Conservation (phyloP, 2,888 invertebrate species). For the Encarsia formosa region DNA sequence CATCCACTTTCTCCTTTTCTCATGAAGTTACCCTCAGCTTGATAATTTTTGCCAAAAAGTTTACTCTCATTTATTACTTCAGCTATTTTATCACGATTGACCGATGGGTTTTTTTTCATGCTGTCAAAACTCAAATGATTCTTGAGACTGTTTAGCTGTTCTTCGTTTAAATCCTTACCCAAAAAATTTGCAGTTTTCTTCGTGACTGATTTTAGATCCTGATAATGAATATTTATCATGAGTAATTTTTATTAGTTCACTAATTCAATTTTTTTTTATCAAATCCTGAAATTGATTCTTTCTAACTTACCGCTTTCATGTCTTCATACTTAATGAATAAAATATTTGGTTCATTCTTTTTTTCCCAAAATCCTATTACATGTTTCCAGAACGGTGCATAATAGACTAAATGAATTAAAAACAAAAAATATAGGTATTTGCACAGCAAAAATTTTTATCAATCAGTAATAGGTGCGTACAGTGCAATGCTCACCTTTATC, state of each 20-base stretch:
- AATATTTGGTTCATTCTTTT: slow-evolving; percentile 31
- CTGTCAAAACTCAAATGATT: slow-evolving; percentile 59
- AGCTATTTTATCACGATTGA: slow-evolving; percentile 51
- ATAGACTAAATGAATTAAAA: not conserved
- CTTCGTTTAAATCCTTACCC: slow-evolving; percentile 46
- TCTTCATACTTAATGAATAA: slow-evolving; percentile 42
- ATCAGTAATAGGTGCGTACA: not conserved
- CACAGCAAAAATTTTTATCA: not conserved
- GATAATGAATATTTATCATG: not conserved
- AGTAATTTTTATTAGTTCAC: not conserved
- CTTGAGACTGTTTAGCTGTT: slow-evolving; percentile 53
- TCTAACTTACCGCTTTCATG: slow-evolving; percentile 39
- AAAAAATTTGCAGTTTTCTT: slow-evolving; percentile 55
- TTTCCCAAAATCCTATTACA: slow-evolving; percentile 37
- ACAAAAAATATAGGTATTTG: no score
- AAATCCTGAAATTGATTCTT: not conserved
- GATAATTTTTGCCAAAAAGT: slow-evolving; percentile 33
- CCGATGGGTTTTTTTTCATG: slow-evolving; percentile 58
- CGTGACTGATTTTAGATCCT: slow-evolving; percentile 55
- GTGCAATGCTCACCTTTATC: slow-evolving; percentile 52
- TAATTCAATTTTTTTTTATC: no score
- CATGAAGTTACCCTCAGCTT: slow-evolving; percentile 50
- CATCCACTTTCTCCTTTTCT: slow-evolving; percentile 33
- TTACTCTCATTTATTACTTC: slow-evolving; percentile 45
- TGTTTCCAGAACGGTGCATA: slow-evolving; percentile 32